These are phyloP conservation scores for Odocoileus hemionus DNA, from an alignment of 2,113 vertebrate genomes.

Conservation along the genomic window DNA sequence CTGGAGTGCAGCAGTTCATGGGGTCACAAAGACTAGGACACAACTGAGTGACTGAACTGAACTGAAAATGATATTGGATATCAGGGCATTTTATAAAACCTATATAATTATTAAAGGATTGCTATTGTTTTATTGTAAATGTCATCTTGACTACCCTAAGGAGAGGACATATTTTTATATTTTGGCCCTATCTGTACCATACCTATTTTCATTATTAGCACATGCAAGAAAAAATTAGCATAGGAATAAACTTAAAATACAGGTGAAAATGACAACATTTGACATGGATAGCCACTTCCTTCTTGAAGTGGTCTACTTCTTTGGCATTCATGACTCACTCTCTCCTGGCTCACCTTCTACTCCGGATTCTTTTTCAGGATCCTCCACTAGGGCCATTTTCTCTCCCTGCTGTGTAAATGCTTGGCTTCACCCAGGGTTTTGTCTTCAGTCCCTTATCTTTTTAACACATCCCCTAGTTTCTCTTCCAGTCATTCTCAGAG, in stretches of 20 bases:
- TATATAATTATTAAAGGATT: neutral
- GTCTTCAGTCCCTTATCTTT: neutral
- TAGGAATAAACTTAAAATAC: neutral
- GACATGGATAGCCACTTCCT: neutral
- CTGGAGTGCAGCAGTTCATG: neutral
- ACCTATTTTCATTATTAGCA: neutral
- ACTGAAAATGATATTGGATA: neutral
- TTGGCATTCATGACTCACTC: neutral
- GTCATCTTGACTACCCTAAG: neutral
- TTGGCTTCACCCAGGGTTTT: neutral
- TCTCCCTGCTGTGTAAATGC: neutral
- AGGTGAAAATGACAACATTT: neutral
- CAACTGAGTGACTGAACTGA: neutral
- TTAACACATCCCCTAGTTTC: neutral
- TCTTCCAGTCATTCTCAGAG: conserved; percentile 25
- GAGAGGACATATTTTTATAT: neutral
- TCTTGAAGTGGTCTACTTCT: neutral
- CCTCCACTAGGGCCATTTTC: neutral
- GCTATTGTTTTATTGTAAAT: neutral
- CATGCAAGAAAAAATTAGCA: neutral
- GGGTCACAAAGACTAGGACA: neutral
- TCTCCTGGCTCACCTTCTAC: neutral
- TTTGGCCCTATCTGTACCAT: neutral
- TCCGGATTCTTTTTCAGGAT: neutral
- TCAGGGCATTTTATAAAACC: neutral